Percentiles rank a stretch among this genome's conserved stretches.
phyloP scores from a whole-genome alignment of 2,113 vertebrate genomes.

The Pseudolaguvia tuberculata region DNA sequence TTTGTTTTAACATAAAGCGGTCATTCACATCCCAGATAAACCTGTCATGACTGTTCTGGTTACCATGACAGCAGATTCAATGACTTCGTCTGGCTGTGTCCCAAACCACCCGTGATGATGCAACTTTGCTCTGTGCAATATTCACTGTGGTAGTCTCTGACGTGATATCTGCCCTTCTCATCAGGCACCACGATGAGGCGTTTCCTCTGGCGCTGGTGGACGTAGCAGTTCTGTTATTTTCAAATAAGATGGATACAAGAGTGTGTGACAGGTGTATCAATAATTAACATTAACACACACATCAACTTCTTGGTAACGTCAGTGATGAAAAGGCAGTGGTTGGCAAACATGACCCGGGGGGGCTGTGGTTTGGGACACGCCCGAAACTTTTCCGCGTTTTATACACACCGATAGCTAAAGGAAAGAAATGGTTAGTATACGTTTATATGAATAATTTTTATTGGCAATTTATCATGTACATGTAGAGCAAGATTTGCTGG shows the following conservation, averaged over 20 bases:
- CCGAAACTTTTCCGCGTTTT: neutral
- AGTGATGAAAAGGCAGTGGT: neutral
- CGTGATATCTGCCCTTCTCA: too few relatives aligned
- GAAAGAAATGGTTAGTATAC: neutral
- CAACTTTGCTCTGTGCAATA: neutral
- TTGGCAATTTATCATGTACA: neutral
- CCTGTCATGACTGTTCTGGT: neutral
- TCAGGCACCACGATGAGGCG: neutral
- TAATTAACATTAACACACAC: neutral
- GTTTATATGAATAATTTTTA: neutral
- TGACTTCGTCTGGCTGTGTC: neutral
- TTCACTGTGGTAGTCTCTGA: neutral
- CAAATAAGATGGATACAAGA: too few relatives aligned
- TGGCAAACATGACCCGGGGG: neutral
- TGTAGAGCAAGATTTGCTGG: neutral
- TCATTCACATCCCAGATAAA: neutral
- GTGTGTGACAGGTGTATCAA: neutral
- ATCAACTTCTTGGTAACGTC: neutral
- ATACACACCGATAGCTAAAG: neutral
- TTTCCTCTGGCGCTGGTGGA: neutral
- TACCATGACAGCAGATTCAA: neutral
- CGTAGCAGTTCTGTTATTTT: neutral
- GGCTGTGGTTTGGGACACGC: neutral
- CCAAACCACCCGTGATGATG: neutral
- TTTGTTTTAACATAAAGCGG: neutral